A percentile compares a stretch with the other conserved stretches of the same genome.
These are phyloP conservation scores for Denticeps clupeoides DNA, from an alignment of 2,797 vertebrate genomes.

Conservation along the genomic window DNA sequence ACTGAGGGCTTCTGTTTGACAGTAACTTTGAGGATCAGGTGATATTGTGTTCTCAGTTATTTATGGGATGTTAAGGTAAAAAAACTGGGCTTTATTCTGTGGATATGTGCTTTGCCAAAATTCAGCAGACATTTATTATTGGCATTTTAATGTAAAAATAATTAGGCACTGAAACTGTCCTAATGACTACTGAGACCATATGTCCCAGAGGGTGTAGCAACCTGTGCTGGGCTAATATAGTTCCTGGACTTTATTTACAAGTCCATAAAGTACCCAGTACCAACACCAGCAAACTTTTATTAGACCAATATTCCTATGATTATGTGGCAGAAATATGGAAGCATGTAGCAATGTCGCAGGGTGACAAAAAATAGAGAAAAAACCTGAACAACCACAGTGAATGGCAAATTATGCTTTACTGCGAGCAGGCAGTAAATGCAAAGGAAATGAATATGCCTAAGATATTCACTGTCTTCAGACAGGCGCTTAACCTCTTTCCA, in stretches of 20 bases:
- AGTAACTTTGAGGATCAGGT: too few species aligned
- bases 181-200: slow-evolving; percentile 26
- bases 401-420: too few species aligned
- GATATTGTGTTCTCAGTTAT: too few species aligned
- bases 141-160: too few species aligned
- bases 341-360: slow-evolving; percentile 1
- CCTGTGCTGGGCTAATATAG: neutral
- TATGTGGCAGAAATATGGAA: too few species aligned
- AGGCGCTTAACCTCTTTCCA: neutral
- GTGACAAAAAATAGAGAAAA: too few species aligned
- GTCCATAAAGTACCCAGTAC: neutral
- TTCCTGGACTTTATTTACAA: neutral
- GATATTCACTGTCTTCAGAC: neutral
- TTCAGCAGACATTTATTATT: slow-evolving; percentile 13
- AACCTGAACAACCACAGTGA: too few species aligned
- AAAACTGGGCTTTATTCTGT: too few species aligned
- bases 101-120: slow-evolving; percentile 10
- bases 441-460: neutral
- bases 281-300: too few species aligned
- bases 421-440: neutral
- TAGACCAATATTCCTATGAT: too few species aligned
- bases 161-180: slow-evolving; percentile 2
- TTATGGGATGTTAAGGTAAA: too few species aligned
- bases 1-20: neutral
- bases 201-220: slow-evolving; percentile 13